Evolutionary conservation across 2,888 invertebrate genomes (phyloP).

Genomic region (Panorpa germanica): DNA sequence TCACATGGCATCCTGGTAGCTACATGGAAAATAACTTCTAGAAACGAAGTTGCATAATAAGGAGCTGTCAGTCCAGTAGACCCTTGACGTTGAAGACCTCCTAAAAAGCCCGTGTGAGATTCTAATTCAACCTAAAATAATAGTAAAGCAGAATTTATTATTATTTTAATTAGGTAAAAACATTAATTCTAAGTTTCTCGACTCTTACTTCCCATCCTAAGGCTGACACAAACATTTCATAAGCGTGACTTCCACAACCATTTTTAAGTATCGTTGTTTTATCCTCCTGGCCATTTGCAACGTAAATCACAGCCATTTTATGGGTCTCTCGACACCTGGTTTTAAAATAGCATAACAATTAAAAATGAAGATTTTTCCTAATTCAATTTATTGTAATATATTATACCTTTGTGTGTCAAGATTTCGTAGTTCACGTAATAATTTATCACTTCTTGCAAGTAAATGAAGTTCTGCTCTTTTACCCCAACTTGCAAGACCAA

Average conservation of each 20-base stretch:
- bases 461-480: slow-evolving; percentile 69
- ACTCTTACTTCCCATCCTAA: slow-evolving; percentile 36
- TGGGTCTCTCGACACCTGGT: slow-evolving; percentile 76
- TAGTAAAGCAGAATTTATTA: background rate
- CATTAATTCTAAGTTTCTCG: background rate
- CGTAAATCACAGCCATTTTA: slow-evolving; percentile 95
- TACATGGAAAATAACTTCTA: slow-evolving; percentile 93
- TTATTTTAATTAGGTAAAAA: background rate
- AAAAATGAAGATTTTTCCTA: slow-evolving; percentile 6
- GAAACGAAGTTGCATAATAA: slow-evolving; percentile 82
- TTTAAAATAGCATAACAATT: slow-evolving; percentile 6
- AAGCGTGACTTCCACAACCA: slow-evolving; percentile 77
- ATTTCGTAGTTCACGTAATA: slow-evolving; percentile 79
- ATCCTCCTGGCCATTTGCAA: slow-evolving; percentile 93
- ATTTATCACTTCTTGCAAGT: slow-evolving; percentile 69
- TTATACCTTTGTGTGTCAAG: slow-evolving; percentile 64
- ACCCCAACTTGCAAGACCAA: slow-evolving; percentile 82
- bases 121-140: slow-evolving; percentile 59
- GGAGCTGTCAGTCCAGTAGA: slow-evolving; percentile 87
- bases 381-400: background rate
- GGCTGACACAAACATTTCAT: slow-evolving; percentile 63
- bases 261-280: slow-evolving; percentile 87
- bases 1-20: slow-evolving; percentile 92
- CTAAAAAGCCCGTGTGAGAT: slow-evolving; percentile 86
- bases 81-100: slow-evolving; percentile 80